These are phyloP conservation scores for Capitulum mitella DNA, from an alignment of 2,888 invertebrate species.

Conservation along the genomic window DNA sequence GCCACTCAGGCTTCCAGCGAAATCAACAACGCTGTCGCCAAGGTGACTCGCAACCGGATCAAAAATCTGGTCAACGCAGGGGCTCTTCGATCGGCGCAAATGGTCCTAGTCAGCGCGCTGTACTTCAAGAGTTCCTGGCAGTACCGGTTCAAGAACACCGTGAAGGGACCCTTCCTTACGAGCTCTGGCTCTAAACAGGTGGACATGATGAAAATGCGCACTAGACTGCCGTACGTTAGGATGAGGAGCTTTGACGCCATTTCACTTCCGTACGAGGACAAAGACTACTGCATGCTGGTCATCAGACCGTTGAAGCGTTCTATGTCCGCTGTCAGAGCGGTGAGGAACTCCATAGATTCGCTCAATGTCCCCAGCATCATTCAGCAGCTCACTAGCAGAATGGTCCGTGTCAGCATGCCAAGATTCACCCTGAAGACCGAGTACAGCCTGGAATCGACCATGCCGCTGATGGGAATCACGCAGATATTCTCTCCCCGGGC, in stretches of 20 bases:
- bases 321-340: not conserved
- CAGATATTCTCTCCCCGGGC: not conserved
- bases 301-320: not conserved
- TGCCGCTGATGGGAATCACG: not conserved
- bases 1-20: too few species aligned
- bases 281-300: not conserved
- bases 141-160: too few species aligned
- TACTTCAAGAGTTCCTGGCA: too few species aligned
- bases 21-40: too few species aligned
- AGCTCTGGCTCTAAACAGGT: not conserved
- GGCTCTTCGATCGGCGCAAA: too few species aligned
- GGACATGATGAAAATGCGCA: not conserved
- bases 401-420: not conserved
- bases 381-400: not conserved
- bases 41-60: too few species aligned
- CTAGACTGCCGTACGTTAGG: not conserved
- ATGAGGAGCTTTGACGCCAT: not conserved
- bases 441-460: not conserved
- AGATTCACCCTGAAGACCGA: not conserved
- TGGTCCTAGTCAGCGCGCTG: too few species aligned
- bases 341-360: not conserved
- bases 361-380: not conserved
- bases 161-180: not conserved
- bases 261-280: not conserved
- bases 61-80: too few species aligned